Conservation (phyloP, 2,797 vertebrate genomes). For the Steatocranus sp. region DNA sequence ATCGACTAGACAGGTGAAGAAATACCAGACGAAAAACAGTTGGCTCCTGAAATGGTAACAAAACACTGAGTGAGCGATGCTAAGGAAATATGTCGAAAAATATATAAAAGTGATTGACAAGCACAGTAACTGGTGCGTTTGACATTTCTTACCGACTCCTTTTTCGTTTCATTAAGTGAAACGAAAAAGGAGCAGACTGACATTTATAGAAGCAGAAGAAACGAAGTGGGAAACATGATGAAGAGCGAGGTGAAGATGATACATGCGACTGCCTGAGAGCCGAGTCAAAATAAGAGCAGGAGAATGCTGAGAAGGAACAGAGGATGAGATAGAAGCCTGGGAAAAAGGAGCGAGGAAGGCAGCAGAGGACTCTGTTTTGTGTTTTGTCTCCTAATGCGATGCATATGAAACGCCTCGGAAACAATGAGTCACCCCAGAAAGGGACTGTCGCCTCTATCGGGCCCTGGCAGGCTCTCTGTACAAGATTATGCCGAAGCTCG, state of each 20-base stretch:
- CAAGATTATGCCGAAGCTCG: slow-evolving; percentile 15
- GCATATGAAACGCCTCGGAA: slow-evolving; percentile 63
- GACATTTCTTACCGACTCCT: neutral
- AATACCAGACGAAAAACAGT: neutral
- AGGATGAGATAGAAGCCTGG: neutral
- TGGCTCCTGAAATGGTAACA: slow-evolving; percentile 12
- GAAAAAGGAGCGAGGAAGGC: neutral
- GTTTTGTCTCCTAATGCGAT: slow-evolving; percentile 60
- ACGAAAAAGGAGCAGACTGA: neutral
- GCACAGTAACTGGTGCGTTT: neutral
- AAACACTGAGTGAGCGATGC: neutral
- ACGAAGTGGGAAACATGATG: neutral
- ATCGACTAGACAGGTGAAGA: neutral
- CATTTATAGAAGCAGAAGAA: neutral
- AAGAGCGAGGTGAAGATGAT: neutral
- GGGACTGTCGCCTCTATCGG: slow-evolving; percentile 45
- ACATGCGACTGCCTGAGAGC: neutral
- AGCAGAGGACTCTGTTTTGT: slow-evolving; percentile 25
- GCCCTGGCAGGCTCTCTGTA: slow-evolving; percentile 20
- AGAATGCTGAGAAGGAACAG: neutral
- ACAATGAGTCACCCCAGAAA: slow-evolving; percentile 62
- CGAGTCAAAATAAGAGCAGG: neutral
- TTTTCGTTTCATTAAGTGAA: neutral
- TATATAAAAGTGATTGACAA: neutral
- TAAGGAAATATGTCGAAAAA: neutral